Evolutionary conservation across 2,888 invertebrate genomes (phyloP).

Genomic region (Oxytorus armatus): DNA sequence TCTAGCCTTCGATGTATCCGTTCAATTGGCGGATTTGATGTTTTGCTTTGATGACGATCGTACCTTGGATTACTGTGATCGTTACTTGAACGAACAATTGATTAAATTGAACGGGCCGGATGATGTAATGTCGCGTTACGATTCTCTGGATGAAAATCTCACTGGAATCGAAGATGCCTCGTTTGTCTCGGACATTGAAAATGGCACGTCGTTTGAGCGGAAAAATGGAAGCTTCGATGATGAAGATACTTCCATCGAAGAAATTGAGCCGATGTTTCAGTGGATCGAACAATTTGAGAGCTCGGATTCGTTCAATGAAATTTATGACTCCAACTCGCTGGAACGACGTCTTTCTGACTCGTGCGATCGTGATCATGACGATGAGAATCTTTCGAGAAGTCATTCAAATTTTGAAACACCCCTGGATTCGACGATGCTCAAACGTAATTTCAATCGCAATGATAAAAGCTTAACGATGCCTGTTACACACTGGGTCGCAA

Average conservation of each 20-base stretch:
- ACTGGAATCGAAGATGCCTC: conserved; percentile 21
- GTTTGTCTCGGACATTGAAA: conserved; percentile 30
- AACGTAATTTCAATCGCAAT: conserved; percentile 19
- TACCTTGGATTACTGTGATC: conserved; percentile 39
- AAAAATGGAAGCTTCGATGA: conserved; percentile 11
- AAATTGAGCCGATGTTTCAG: conserved; percentile 33
- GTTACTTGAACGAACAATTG: neutral
- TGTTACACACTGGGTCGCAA: conserved; percentile 28
- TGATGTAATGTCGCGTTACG: neutral
- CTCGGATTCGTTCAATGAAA: conserved; percentile 32
- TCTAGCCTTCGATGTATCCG: neutral
- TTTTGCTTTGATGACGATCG: conserved; percentile 45
- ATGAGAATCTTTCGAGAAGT: conserved; percentile 13
- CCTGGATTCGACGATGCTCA: conserved; percentile 1
- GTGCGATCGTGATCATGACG: conserved; percentile 45
- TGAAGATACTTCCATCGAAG: conserved; percentile 5
- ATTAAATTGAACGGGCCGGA: neutral
- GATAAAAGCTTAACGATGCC: conserved; percentile 14
- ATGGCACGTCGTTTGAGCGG: neutral
- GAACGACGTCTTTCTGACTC: conserved; percentile 44
- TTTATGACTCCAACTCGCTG: neutral
- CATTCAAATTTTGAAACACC: neutral
- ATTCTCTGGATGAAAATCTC: conserved; percentile 31
- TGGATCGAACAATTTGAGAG: conserved; percentile 55
- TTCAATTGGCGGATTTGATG: conserved; percentile 11